Evolutionary conservation across 1,140 invertebrate genomes (phyloP).

Genomic region (Asobara japonica): DNA sequence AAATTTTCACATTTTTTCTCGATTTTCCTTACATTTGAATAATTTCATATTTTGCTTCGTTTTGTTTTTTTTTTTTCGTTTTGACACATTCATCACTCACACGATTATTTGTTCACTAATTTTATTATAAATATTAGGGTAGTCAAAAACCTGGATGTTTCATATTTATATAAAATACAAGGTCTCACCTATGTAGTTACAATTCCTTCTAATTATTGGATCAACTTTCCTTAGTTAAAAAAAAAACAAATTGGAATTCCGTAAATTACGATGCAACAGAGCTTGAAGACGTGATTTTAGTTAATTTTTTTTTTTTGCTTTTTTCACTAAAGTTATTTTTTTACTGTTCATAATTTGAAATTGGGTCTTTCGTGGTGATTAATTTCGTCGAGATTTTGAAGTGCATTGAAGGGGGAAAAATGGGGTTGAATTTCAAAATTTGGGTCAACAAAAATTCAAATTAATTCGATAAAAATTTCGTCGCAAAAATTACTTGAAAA

Average conservation of each 20-base stretch:
- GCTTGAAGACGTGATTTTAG: not conserved
- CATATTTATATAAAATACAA: conserved; percentile 9
- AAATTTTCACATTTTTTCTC: not conserved
- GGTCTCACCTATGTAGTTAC: not conserved
- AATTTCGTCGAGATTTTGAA: too few relatives aligned
- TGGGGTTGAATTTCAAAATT: too few relatives aligned
- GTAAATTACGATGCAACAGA: not conserved
- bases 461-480: too few relatives aligned
- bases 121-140: conserved; percentile 12
- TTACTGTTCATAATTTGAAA: too few relatives aligned
- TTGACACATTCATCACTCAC: not conserved
- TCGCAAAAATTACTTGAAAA: too few relatives aligned
- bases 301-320: too few relatives aligned
- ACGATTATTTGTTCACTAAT: conserved; percentile 1
- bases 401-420: too few relatives aligned
- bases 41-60: not conserved
- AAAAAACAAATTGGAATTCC: not conserved
- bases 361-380: too few relatives aligned
- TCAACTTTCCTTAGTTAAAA: conserved; percentile 7
- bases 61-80: not conserved
- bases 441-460: too few relatives aligned
- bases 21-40: conserved; percentile 3
- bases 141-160: conserved; percentile 1
- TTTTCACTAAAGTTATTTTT: too few relatives aligned
- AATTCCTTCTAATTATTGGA: conserved; percentile 16